Conservation (phyloP, 1,140 invertebrate genomes). For the Watersipora subatra region DNA sequence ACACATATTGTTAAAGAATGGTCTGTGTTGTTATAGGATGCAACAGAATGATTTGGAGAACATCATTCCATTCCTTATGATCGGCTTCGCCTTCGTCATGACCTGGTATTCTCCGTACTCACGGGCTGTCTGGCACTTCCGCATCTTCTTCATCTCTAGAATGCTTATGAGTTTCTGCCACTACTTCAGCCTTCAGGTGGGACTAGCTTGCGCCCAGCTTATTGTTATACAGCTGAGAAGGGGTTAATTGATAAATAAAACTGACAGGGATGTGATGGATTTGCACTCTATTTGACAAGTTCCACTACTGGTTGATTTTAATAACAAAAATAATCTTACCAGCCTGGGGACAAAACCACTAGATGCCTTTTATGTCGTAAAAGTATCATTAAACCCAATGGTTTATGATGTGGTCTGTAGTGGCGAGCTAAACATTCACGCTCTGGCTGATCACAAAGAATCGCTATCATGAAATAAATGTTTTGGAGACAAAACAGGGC, state of each 20-base stretch:
- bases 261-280: neutral
- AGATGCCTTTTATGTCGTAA: neutral
- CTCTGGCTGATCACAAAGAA: too few species aligned
- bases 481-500: neutral
- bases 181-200: constrained; percentile 22
- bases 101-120: constrained; percentile 43
- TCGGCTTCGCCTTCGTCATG: constrained; percentile 48
- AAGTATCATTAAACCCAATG: neutral
- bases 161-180: constrained; percentile 51
- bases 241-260: neutral
- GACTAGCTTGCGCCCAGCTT: too few species aligned
- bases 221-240: too few species aligned
- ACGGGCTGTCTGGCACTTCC: constrained; percentile 47
- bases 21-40: constrained; percentile 43
- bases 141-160: constrained; percentile 46
- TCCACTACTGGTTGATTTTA: too few species aligned
- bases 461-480: neutral
- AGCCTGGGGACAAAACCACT: neutral
- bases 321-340: too few species aligned
- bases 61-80: constrained; percentile 49
- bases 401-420: too few species aligned
- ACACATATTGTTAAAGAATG: too few species aligned
- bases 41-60: constrained; percentile 60
- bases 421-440: too few species aligned
- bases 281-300: neutral